Conservation (phyloP, 2,888 invertebrate species). For the Opisthograptis luteolata region DNA sequence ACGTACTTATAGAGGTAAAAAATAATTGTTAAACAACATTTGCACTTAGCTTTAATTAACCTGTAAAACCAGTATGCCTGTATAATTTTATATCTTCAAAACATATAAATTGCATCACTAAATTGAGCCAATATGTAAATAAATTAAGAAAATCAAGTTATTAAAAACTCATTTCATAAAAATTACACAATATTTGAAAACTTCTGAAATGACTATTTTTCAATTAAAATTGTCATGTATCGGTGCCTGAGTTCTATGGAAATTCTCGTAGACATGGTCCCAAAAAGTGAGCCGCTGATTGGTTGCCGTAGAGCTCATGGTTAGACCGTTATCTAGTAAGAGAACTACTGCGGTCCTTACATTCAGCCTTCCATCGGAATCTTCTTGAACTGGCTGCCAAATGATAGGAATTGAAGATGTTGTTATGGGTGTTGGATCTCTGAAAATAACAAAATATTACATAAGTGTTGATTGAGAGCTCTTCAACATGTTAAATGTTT, state of each 20-base stretch:
- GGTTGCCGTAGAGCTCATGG: slow-evolving; percentile 39
- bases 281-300: slow-evolving; percentile 60
- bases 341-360: slow-evolving; percentile 50
- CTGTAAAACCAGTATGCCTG: too few species aligned
- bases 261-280: slow-evolving; percentile 66
- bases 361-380: slow-evolving; percentile 35
- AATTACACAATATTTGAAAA: too few species aligned
- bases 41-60: background rate
- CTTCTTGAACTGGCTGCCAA: slow-evolving; percentile 57
- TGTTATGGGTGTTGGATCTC: slow-evolving; percentile 73
- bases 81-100: background rate
- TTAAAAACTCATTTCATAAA: too few species aligned
- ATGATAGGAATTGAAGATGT: slow-evolving; percentile 59
- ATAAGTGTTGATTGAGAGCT: too few species aligned
- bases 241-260: slow-evolving; percentile 50
- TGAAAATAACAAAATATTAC: slow-evolving; percentile 40
- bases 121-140: background rate
- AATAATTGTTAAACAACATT: background rate
- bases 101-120: slow-evolving; percentile 11
- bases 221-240: slow-evolving; percentile 30
- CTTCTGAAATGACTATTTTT: too few species aligned
- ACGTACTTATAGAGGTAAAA: too few species aligned
- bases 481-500: too few species aligned
- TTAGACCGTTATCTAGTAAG: slow-evolving; percentile 43
- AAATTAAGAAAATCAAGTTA: background rate